A percentile compares a stretch with the other conserved stretches of the same genome.
These are phyloP conservation scores for Phymanthus crucifer DNA, from an alignment of 92 coral and sea anemone species.

Conservation along the genomic window DNA sequence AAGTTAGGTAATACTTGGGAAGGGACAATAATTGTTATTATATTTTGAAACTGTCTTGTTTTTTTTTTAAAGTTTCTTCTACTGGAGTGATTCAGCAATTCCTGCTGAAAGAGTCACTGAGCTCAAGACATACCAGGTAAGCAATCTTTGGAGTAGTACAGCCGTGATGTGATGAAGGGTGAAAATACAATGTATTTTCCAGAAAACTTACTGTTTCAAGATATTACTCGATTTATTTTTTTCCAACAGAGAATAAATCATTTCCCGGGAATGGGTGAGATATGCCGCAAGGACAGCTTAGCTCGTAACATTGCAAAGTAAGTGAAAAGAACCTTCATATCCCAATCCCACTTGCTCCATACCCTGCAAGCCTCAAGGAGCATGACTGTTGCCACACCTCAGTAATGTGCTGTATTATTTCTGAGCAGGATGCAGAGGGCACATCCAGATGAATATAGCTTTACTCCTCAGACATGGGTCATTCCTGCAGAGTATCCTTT, in stretches of 20 bases:
- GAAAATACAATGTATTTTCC: background rate
- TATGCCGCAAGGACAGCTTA: constrained; percentile 86
- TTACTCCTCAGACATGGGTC: constrained; percentile 89
- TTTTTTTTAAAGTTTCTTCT: constrained; percentile 57
- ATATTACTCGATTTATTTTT: background rate
- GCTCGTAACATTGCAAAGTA: constrained; percentile 91
- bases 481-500: constrained; percentile 98
- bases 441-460: constrained; percentile 89
- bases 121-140: constrained; percentile 89
- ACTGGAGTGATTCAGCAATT: constrained; percentile 90
- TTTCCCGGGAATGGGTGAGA: constrained; percentile 99
- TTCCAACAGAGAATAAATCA: constrained; percentile 82
- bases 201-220: background rate
- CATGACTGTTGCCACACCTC: background rate
- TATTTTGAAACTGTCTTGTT: background rate
- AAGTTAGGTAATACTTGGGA: background rate
- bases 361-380: background rate
- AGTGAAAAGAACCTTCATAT: constrained; percentile 36
- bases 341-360: background rate
- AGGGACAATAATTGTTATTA: background rate
- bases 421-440: constrained; percentile 81
- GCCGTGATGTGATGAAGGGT: too few relatives aligned
- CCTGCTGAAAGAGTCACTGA: constrained; percentile 84
- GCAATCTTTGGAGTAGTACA: background rate
- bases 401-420: background rate